Evolutionary conservation across 2,797 vertebrate genomes (phyloP).

Genomic region (Craterocephalus amniculus): DNA sequence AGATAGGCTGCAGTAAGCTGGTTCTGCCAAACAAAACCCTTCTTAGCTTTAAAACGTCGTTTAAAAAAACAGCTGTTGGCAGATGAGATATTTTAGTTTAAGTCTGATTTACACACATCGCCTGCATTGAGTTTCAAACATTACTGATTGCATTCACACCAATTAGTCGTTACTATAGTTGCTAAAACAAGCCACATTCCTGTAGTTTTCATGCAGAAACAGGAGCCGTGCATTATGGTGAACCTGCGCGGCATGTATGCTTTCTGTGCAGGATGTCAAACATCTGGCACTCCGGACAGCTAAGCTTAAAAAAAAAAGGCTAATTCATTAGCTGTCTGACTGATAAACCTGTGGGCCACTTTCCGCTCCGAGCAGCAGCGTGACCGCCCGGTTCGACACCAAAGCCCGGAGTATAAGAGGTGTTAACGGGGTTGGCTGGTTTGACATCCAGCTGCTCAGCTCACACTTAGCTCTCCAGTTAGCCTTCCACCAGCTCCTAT

Average conservation of each 20-base stretch:
- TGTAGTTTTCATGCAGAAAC: neutral
- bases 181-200: neutral
- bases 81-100: neutral
- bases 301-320: conserved; percentile 27
- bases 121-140: neutral
- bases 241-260: conserved; percentile 3
- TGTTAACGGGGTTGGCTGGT: neutral
- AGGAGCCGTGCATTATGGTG: neutral
- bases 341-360: neutral
- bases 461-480: conserved; percentile 28
- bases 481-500: conserved; percentile 10
- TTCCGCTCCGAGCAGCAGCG: neutral
- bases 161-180: neutral
- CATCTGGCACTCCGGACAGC: conserved; percentile 41
- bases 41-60: no score
- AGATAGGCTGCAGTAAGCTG: neutral
- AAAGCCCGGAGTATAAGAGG: neutral
- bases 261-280: conserved; percentile 26
- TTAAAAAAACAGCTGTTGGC: neutral
- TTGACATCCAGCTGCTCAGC: conserved; percentile 19
- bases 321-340: conserved; percentile 31
- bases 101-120: neutral
- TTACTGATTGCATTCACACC: neutral
- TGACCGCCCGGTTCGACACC: neutral
- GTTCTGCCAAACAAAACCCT: no score